Conservation (phyloP, 2,113 vertebrate genomes). For the Cariama cristata region DNA sequence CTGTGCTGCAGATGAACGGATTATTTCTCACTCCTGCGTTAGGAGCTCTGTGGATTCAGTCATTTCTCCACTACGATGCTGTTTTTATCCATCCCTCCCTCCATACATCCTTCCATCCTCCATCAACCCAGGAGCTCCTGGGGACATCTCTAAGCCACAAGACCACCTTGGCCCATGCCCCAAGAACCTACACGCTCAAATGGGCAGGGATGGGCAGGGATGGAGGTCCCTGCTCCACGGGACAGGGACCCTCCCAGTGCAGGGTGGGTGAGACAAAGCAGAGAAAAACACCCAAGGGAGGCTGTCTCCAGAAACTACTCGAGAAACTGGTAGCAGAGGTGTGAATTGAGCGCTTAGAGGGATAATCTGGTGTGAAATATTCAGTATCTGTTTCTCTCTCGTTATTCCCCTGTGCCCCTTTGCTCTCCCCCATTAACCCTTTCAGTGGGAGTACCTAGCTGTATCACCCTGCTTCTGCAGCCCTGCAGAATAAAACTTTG, state of each 20-base stretch:
- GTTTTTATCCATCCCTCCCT: background rate
- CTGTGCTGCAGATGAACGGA: background rate
- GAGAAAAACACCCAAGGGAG: background rate
- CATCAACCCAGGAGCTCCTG: background rate
- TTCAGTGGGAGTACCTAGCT: too few species aligned
- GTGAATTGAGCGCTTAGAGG: background rate
- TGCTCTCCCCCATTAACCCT: background rate
- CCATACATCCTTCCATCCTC: background rate
- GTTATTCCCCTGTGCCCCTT: background rate
- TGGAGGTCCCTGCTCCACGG: accelerated
- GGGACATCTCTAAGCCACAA: background rate
- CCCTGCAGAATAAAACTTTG: background rate
- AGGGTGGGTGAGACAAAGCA: background rate
- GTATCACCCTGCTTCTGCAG: background rate
- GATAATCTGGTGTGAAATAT: background rate
- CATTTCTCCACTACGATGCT: accelerated
- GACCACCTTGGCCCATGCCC: background rate
- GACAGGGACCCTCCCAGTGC: accelerated
- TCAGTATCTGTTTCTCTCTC: background rate
- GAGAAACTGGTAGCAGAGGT: background rate
- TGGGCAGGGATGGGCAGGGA: background rate
- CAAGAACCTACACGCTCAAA: background rate
- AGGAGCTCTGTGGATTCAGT: background rate
- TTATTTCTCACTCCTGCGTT: conserved; percentile 19
- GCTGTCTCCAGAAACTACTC: background rate